Base-by-base conservation (phyloP, 2,888 invertebrate species). In the Andrena marginata region DNA sequence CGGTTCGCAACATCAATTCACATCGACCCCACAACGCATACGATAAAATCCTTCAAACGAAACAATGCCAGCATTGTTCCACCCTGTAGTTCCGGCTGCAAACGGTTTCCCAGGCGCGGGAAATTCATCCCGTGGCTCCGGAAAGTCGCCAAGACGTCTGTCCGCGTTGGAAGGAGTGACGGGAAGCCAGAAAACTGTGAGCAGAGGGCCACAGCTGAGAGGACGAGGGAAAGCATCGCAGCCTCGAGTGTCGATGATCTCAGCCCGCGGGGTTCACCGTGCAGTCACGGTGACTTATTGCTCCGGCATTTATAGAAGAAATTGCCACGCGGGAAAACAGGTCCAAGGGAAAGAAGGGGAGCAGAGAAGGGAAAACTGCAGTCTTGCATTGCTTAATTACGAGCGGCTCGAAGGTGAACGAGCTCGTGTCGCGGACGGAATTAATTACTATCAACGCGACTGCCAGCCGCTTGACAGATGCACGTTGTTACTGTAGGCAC, bases 241-340 rank as follows among this genome's bases (percentile, higher is more conserved):
- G 69, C 63, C 68, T 26, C 71, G 70, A 71, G 79, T 80, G 86
- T 87, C 86, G 85, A 86, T 88, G 87, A 89, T 87, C 87, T 86
- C 86, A 85, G 70, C 71, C 76, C 71, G 62, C 68, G 74, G 74
- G 84, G 71, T 73, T 75, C 77, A 23, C 70, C 64, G 29, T 42
- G 71, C 31, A 49, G 54, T 71, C 77, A 59, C 62, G 72, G 75
- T 88, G 87, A 90, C 87, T 85, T 87, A 85, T 82, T 73, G 82
- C 80, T 85, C 48, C 80, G 82, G 83, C 85, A 84, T 88, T 87
- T 81, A 64, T 56, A 78, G 65, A 74, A 76, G 85, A 85, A 88
- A 86, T 85, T 79, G 84, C 71, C 73, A 76, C 68, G 77, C 56
- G 16, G 67, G 79, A 81, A 77, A 78, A 68, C 69, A 49, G 49